Evolutionary conservation across 2,888 invertebrate genomes (phyloP).

Genomic region (Patella caerulea): DNA sequence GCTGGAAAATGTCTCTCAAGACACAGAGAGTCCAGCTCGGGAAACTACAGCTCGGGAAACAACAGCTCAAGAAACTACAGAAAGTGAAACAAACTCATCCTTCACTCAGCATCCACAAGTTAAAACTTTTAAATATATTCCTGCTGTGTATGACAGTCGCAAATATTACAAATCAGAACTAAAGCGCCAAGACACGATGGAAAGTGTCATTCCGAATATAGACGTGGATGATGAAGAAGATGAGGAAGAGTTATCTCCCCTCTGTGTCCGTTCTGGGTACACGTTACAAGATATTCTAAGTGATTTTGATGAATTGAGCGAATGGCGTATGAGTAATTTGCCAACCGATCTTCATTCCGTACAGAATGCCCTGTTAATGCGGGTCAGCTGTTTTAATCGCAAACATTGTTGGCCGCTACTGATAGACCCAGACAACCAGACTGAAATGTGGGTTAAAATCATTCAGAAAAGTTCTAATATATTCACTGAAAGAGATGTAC

Average conservation of each 20-base stretch:
- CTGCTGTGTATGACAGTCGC: constrained; percentile 59
- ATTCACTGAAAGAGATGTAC: constrained; percentile 56
- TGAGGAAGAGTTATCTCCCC: constrained; percentile 53
- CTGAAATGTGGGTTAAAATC: constrained; percentile 66
- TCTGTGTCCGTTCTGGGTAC: constrained; percentile 58
- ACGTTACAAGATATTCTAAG: constrained; percentile 63
- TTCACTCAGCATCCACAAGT: constrained; percentile 47
- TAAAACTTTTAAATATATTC: constrained; percentile 57
- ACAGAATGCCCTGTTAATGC: constrained; percentile 67
- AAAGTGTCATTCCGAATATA: constrained; percentile 48
- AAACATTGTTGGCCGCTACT: constrained; percentile 68
- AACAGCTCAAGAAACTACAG: background rate
- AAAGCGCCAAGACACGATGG: constrained; percentile 58
- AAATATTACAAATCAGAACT: constrained; percentile 64
- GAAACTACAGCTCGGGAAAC: background rate
- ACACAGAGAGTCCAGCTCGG: background rate
- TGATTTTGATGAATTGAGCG: constrained; percentile 65
- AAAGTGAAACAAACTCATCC: background rate
- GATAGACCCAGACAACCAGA: constrained; percentile 68
- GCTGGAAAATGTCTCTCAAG: constrained; percentile 12
- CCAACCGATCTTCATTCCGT: constrained; percentile 66
- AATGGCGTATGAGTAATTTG: constrained; percentile 62
- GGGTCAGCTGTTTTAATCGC: constrained; percentile 60
- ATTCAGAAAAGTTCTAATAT: constrained; percentile 57
- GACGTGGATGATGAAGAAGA: constrained; percentile 55